Evolutionary conservation across 2,797 vertebrate genomes (phyloP).

Genomic region (Poecilia picta): DNA sequence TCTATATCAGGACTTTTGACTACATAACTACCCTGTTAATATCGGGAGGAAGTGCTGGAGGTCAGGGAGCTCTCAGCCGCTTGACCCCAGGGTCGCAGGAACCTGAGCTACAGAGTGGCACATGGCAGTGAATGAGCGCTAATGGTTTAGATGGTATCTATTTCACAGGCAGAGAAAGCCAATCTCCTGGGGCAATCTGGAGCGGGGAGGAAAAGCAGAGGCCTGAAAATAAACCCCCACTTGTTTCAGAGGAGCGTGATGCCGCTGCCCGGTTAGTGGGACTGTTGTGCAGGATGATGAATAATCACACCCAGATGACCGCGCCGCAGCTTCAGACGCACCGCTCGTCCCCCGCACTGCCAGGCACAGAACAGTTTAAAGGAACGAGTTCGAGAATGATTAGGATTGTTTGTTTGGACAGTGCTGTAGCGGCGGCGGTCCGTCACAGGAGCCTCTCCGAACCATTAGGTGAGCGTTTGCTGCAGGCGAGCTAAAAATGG

Average conservation of each 20-base stretch:
- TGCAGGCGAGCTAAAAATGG: slow-evolving; percentile 79
- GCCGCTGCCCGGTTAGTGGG: slow-evolving; percentile 50
- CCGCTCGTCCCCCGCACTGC: not conserved
- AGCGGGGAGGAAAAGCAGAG: slow-evolving; percentile 84
- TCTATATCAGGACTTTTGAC: slow-evolving; percentile 87
- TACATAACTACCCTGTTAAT: slow-evolving; percentile 85
- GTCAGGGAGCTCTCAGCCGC: slow-evolving; percentile 87
- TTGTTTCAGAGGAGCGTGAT: slow-evolving; percentile 62
- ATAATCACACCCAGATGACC: slow-evolving; percentile 75
- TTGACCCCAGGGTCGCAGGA: slow-evolving; percentile 88
- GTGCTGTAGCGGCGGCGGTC: slow-evolving; percentile 59
- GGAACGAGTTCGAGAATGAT: slow-evolving; percentile 30
- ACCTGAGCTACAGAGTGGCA: slow-evolving; percentile 91
- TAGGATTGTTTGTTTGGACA: slow-evolving; percentile 68
- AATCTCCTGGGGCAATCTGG: slow-evolving; percentile 86
- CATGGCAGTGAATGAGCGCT: slow-evolving; percentile 88
- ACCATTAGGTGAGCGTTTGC: slow-evolving; percentile 85
- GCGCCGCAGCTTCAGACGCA: slow-evolving; percentile 27
- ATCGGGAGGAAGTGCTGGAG: slow-evolving; percentile 90
- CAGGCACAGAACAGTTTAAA: slow-evolving; percentile 29
- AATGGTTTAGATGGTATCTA: slow-evolving; percentile 99
- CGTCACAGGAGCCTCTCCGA: slow-evolving; percentile 57
- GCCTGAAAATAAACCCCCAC: slow-evolving; percentile 73
- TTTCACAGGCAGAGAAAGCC: slow-evolving; percentile 91
- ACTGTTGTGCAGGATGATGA: slow-evolving; percentile 52